A percentile compares a stretch with the other conserved stretches of the same genome.
Conservation (phyloP, 2,113 vertebrate genomes). For the Periophthalmus modestus region DNA sequence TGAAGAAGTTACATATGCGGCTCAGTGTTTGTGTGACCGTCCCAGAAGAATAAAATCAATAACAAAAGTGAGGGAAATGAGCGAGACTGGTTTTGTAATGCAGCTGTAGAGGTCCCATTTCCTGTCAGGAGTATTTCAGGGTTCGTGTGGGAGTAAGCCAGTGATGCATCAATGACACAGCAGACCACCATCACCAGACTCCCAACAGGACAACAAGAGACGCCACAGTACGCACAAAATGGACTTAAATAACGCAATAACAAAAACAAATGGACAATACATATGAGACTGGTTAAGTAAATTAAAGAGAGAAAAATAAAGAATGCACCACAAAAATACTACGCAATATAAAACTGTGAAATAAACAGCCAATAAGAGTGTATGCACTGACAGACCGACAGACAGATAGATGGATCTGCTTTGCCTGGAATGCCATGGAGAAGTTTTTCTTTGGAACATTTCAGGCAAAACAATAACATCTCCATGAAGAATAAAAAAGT, state of each 20-base stretch:
- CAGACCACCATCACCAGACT: slow-evolving; percentile 50
- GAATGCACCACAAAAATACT: slow-evolving; percentile 27
- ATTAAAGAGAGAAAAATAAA: slow-evolving; percentile 48
- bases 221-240: slow-evolving; percentile 19
- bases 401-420: too few species aligned
- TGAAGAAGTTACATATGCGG: slow-evolving; percentile 62
- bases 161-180: slow-evolving; percentile 58
- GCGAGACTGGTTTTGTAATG: slow-evolving; percentile 42
- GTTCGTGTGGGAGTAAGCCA: slow-evolving; percentile 66
- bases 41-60: slow-evolving; percentile 43
- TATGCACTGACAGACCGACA: neutral
- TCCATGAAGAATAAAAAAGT: too few species aligned
- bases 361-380: slow-evolving; percentile 19
- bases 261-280: slow-evolving; percentile 1
- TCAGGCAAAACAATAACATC: too few species aligned
- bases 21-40: slow-evolving; percentile 45
- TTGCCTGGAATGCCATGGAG: too few species aligned
- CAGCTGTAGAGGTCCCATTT: slow-evolving; percentile 71
- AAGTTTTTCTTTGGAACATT: too few species aligned
- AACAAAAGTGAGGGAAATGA: slow-evolving; percentile 56
- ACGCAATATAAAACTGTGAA: slow-evolving; percentile 41
- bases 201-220: slow-evolving; percentile 22
- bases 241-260: slow-evolving; percentile 22
- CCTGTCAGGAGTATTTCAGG: slow-evolving; percentile 63
- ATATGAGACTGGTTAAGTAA: slow-evolving; percentile 28